Percentiles rank a stretch among this genome's conserved stretches.
phyloP scores from a whole-genome alignment of 2,797 vertebrate genomes.

The Schizopygopsis pylzovi region DNA sequence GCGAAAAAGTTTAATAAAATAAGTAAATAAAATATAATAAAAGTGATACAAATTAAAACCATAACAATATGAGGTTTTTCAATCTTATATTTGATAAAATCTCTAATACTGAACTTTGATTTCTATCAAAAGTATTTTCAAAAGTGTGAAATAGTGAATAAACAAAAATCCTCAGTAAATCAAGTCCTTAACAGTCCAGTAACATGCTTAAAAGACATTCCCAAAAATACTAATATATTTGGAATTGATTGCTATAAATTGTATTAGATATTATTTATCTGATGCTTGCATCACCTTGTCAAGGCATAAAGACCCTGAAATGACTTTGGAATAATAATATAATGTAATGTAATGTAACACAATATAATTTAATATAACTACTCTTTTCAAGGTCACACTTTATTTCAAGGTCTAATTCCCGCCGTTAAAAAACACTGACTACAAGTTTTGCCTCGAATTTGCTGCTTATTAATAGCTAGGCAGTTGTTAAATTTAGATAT shows the following conservation, averaged over 20 bases:
- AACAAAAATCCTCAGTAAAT: background rate
- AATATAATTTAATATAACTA: background rate
- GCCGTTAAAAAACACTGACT: background rate
- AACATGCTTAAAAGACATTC: background rate
- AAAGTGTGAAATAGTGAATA: background rate
- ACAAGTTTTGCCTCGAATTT: background rate
- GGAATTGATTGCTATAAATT: background rate
- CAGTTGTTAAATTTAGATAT: background rate
- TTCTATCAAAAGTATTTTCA: background rate
- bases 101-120: background rate
- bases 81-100: background rate
- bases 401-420: background rate
- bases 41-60: background rate
- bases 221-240: background rate
- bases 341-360: background rate
- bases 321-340: background rate
- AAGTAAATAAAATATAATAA: background rate
- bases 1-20: background rate
- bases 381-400: background rate
- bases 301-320: background rate
- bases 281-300: background rate
- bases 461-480: background rate
- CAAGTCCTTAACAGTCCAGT: background rate
- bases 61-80: background rate
- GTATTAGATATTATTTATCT: background rate